Conservation (phyloP, 2,888 invertebrate genomes). For the Himalopsyche japonica region DNA sequence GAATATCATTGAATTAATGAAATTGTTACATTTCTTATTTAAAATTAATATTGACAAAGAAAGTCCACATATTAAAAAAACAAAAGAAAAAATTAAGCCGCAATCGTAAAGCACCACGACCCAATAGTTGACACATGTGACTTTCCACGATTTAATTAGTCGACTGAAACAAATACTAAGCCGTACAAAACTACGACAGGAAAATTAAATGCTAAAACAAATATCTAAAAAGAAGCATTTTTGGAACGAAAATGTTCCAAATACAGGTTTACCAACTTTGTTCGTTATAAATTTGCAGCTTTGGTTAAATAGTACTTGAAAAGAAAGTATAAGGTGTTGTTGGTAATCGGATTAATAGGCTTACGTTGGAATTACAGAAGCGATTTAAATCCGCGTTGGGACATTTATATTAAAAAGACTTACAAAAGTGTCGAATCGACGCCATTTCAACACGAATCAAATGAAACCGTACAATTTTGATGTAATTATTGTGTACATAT, state of each 20-base stretch:
- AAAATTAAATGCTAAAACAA: not conserved
- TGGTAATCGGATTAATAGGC: not conserved
- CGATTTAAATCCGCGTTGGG: not conserved
- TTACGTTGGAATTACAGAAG: not conserved
- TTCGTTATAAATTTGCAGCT: not conserved
- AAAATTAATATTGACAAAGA: no score
- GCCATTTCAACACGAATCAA: not conserved
- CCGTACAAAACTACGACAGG: not conserved
- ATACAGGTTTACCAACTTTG: not conserved
- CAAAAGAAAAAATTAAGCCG: no score
- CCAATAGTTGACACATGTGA: no score
- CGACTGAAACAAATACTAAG: not conserved
- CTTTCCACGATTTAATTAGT: not conserved
- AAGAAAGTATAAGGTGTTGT: not conserved
- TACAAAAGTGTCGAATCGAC: not conserved
- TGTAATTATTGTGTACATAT: not conserved
- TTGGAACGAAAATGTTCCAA: not conserved
- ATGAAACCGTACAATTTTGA: not conserved
- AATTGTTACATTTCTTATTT: no score
- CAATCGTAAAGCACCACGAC: no score
- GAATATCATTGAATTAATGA: no score
- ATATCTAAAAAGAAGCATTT: not conserved
- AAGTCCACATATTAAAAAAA: no score
- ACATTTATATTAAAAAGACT: not conserved
- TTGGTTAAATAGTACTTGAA: not conserved